Evolutionary conservation across 1,140 invertebrate species (phyloP).

Genomic region (Lepidurus apus): DNA sequence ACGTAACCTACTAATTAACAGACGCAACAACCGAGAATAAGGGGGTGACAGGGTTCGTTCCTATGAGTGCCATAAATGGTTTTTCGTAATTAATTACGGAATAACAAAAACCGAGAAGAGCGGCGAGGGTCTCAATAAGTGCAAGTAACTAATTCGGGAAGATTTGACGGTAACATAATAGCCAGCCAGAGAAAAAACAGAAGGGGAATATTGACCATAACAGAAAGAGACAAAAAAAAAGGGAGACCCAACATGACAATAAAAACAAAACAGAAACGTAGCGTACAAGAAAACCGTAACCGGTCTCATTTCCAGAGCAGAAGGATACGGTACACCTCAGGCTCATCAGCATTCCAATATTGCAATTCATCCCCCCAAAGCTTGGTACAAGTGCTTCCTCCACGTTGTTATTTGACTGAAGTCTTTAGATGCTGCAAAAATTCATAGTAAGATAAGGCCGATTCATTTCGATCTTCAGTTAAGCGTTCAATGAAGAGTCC

Average conservation of each 20-base stretch:
- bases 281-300: not conserved
- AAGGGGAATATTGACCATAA: not conserved
- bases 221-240: not conserved
- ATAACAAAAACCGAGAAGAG: not conserved
- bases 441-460: slow-evolving; percentile 92
- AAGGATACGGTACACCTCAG: not conserved
- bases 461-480: slow-evolving; percentile 90
- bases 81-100: slow-evolving; percentile 16
- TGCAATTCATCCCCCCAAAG: not conserved
- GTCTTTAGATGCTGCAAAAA: slow-evolving; percentile 93
- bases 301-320: not conserved
- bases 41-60: not conserved
- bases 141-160: not conserved
- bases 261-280: not conserved
- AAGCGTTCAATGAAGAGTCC: slow-evolving; percentile 79
- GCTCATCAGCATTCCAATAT: not conserved
- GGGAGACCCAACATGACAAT: not conserved
- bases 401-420: slow-evolving; percentile 66
- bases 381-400: not conserved
- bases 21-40: not conserved
- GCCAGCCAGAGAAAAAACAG: not conserved
- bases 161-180: not conserved
- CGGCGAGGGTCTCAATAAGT: not conserved
- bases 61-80: not conserved
- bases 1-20: not conserved